phyloP scores from a whole-genome alignment of 2,888 invertebrate genomes.

The Noctua fimbriata region DNA sequence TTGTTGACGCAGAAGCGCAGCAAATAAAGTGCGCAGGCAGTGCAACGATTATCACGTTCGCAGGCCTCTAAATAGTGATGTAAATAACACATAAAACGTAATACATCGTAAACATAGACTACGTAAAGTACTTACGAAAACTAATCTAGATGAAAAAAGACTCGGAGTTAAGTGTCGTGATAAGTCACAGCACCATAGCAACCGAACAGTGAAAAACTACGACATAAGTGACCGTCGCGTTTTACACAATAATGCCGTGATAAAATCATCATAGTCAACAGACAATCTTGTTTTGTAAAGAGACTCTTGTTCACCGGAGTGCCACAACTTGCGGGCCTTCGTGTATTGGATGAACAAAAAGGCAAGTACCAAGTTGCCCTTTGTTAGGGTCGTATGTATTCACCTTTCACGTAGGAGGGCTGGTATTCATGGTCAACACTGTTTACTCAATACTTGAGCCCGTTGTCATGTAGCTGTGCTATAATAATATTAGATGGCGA shows the following conservation, averaged over 20 bases:
- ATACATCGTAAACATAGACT: slow-evolving; percentile 82
- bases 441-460: slow-evolving; percentile 73
- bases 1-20: slow-evolving; percentile 89
- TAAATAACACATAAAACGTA: slow-evolving; percentile 84
- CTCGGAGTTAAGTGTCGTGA: slow-evolving; percentile 75
- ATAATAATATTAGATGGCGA: slow-evolving; percentile 52
- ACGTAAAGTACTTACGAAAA: slow-evolving; percentile 72
- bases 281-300: slow-evolving; percentile 71
- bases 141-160: slow-evolving; percentile 61
- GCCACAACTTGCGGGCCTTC: slow-evolving; percentile 83
- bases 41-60: slow-evolving; percentile 88
- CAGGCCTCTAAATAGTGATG: slow-evolving; percentile 86
- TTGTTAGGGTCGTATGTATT: slow-evolving; percentile 77
- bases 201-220: slow-evolving; percentile 84
- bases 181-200: slow-evolving; percentile 81
- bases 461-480: slow-evolving; percentile 57
- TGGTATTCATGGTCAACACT: slow-evolving; percentile 79
- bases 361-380: slow-evolving; percentile 85
- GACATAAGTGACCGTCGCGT: slow-evolving; percentile 85
- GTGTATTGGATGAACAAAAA: slow-evolving; percentile 89
- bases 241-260: slow-evolving; percentile 84
- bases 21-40: slow-evolving; percentile 88
- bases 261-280: slow-evolving; percentile 74
- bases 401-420: slow-evolving; percentile 73
- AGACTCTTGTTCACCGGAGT: slow-evolving; percentile 81